Evolutionary conservation across 2,888 invertebrate species (phyloP).

Genomic region (Agrochola litura): DNA sequence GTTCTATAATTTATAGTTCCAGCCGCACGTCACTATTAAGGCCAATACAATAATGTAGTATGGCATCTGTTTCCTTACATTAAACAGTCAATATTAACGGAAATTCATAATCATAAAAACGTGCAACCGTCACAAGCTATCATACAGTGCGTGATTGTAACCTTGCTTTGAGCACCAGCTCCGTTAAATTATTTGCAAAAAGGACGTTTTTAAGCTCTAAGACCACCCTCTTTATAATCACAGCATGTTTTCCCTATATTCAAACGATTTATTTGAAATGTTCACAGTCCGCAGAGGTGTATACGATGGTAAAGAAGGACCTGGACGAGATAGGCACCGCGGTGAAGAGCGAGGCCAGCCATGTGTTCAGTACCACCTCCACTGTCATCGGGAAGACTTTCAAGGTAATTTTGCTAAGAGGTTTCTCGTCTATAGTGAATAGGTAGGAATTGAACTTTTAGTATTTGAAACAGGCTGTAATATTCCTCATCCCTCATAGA

Average conservation of each 20-base stretch:
- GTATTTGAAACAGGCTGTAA: neutral
- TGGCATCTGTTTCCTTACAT: neutral
- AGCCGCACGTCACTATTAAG: neutral
- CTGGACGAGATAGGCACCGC: slow-evolving; percentile 93
- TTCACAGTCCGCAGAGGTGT: slow-evolving; percentile 93
- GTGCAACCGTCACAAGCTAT: neutral
- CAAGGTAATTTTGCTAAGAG: slow-evolving; percentile 85
- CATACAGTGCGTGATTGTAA: neutral
- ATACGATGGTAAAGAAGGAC: slow-evolving; percentile 94
- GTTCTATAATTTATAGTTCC: neutral
- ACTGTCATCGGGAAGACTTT: slow-evolving; percentile 93
- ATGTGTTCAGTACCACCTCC: slow-evolving; percentile 92
- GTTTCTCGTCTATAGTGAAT: neutral
- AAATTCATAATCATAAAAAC: too few relatives aligned
- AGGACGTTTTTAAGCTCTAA: neutral
- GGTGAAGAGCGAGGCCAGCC: slow-evolving; percentile 93
- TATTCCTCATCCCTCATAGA: too few relatives aligned
- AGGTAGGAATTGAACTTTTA: neutral
- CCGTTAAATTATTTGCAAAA: neutral
- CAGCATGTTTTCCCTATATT: too few relatives aligned
- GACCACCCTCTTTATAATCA: neutral
- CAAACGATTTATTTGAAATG: too few relatives aligned
- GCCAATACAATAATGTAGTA: neutral
- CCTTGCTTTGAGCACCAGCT: too few relatives aligned
- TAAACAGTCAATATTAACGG: too few relatives aligned